Conservation (phyloP, 2,888 invertebrate species). For the Ditula angustiorana region DNA sequence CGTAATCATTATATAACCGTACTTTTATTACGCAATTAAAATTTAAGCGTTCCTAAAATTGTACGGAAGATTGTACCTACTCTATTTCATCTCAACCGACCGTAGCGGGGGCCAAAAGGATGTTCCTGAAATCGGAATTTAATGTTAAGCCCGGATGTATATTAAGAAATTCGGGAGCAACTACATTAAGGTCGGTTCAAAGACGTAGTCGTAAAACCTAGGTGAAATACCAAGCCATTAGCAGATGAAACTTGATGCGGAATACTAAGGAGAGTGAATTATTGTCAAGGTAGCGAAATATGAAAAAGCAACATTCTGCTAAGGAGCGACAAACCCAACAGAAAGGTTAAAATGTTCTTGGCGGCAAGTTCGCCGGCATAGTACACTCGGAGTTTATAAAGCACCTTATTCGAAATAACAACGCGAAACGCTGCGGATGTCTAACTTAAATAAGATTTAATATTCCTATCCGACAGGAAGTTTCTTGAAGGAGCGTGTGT, state of each 20-base stretch:
- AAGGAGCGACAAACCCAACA: constrained; percentile 54
- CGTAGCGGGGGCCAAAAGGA: constrained; percentile 65
- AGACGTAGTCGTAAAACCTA: constrained; percentile 47
- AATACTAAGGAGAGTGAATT: constrained; percentile 50
- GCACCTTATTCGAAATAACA: constrained; percentile 83
- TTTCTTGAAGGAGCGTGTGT: constrained; percentile 83
- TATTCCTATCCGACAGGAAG: constrained; percentile 82
- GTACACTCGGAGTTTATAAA: constrained; percentile 72
- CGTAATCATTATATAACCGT: constrained; percentile 82
- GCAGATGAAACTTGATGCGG: constrained; percentile 53
- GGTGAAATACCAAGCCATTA: constrained; percentile 55
- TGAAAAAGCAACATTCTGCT: constrained; percentile 57
- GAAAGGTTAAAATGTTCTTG: constrained; percentile 68
- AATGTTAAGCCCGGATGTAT: constrained; percentile 50
- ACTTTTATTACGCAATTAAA: constrained; percentile 84
- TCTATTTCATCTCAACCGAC: constrained; percentile 72
- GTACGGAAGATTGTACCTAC: constrained; percentile 66
- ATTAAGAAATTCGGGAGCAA: constrained; percentile 50
- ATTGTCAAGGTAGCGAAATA: constrained; percentile 52
- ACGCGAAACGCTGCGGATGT: constrained; percentile 78
- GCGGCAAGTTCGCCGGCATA: constrained; percentile 56
- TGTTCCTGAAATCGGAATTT: constrained; percentile 61
- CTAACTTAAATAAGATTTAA: constrained; percentile 86
- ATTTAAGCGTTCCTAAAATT: constrained; percentile 82
- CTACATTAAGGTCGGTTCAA: constrained; percentile 45